These are phyloP conservation scores for Drosophila helvetica DNA, from an alignment of 2,888 invertebrate genomes.

Conservation along the genomic window DNA sequence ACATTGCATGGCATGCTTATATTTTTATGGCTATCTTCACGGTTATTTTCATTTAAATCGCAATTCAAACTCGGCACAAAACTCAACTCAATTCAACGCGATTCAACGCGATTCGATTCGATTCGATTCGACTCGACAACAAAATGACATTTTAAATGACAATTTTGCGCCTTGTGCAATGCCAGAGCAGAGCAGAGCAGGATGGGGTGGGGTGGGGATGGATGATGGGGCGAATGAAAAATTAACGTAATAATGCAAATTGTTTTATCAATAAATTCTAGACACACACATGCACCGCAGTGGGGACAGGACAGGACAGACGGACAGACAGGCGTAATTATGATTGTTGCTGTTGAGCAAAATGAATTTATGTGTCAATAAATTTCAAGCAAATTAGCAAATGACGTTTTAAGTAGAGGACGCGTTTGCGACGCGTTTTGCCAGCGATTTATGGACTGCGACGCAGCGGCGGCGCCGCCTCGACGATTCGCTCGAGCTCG, in stretches of 20 bases:
- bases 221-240: conserved; percentile 48
- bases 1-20: conserved; percentile 48
- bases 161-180: conserved; percentile 71
- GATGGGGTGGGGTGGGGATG: not conserved
- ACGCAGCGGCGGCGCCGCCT: not conserved
- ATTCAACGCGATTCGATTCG: too few relatives aligned
- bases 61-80: conserved; percentile 61
- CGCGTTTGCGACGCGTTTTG: conserved; percentile 49
- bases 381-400: conserved; percentile 76
- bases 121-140: conserved; percentile 25
- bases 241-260: conserved; percentile 77
- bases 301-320: not conserved
- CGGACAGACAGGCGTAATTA: conserved; percentile 47
- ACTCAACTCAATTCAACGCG: not conserved
- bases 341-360: conserved; percentile 53
- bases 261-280: conserved; percentile 78
- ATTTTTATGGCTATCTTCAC: conserved; percentile 78
- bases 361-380: conserved; percentile 79
- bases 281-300: conserved; percentile 46
- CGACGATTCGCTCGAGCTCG: not conserved
- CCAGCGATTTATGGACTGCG: conserved; percentile 62
- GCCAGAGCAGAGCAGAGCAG: conserved; percentile 29
- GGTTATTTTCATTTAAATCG: conserved; percentile 78
- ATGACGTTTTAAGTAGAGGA: conserved; percentile 72
- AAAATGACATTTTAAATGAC: conserved; percentile 76